Conservation (phyloP, 2,888 invertebrate species). For the Liopterus haemorrhoidalis region DNA sequence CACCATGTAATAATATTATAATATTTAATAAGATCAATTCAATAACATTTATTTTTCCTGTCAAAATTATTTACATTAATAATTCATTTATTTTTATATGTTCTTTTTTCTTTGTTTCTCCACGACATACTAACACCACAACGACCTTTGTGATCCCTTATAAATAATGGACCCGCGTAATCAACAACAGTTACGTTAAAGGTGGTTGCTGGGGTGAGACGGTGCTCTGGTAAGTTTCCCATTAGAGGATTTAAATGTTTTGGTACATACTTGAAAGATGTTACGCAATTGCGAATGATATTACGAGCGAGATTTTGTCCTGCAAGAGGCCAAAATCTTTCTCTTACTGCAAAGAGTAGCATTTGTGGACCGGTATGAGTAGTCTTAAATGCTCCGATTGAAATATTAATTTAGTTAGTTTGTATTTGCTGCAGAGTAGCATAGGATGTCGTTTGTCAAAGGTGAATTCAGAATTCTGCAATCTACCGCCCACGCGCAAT, state of each 20-base stretch:
- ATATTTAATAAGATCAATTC: no score
- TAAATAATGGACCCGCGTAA: neutral
- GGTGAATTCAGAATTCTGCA: neutral
- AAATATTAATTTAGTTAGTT: constrained; percentile 8
- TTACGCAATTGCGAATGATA: constrained; percentile 20
- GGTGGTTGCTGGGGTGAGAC: neutral
- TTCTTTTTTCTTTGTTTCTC: no score
- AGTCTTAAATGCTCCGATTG: constrained; percentile 1
- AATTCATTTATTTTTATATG: no score
- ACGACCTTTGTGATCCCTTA: neutral
- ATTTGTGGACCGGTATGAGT: neutral
- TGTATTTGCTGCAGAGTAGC: neutral
- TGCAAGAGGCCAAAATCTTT: neutral
- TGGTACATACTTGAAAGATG: constrained; percentile 24
- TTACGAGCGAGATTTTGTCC: neutral
- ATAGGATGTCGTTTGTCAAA: constrained; percentile 1
- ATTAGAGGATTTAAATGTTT: constrained; percentile 14
- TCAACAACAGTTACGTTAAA: neutral
- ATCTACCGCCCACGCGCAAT: neutral
- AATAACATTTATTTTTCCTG: no score
- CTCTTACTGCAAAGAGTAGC: neutral
- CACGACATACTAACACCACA: no score
- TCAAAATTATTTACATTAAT: no score
- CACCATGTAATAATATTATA: no score
- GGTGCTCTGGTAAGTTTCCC: constrained; percentile 1